phyloP scores from a whole-genome alignment of 2,797 vertebrate genomes.

The Pempheris klunzingeri region DNA sequence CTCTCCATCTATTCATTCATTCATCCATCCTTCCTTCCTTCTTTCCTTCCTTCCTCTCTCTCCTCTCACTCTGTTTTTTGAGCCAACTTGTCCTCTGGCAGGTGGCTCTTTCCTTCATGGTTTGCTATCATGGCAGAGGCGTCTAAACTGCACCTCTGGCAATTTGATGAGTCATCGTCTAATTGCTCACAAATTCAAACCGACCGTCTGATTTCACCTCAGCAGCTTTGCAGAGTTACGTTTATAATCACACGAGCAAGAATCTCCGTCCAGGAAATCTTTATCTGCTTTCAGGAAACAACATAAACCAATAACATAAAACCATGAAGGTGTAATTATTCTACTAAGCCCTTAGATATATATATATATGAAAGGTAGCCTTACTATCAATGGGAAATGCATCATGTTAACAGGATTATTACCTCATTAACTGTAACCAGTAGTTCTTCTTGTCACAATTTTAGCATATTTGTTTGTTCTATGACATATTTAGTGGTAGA shows the following conservation, averaged over 20 bases:
- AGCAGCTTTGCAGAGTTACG: not conserved
- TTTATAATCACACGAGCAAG: slow-evolving; percentile 13
- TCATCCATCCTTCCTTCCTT: slow-evolving; percentile 53
- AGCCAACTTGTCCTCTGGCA: slow-evolving; percentile 52
- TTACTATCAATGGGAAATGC: not conserved
- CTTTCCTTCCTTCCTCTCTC: slow-evolving; percentile 17
- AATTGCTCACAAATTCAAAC: slow-evolving; percentile 53
- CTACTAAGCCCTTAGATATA: not conserved
- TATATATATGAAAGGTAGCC: not conserved
- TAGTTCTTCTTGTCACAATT: not conserved
- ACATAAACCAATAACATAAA: not conserved
- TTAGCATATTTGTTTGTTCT: not conserved
- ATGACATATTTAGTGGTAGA: not conserved
- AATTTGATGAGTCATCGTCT: slow-evolving; percentile 59
- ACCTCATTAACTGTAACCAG: not conserved
- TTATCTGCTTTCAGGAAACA: slow-evolving; percentile 20
- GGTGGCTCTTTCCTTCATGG: slow-evolving; percentile 50
- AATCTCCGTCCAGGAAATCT: slow-evolving; percentile 34
- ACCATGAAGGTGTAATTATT: not conserved
- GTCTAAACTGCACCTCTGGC: slow-evolving; percentile 53
- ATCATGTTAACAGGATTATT: slow-evolving; percentile 1
- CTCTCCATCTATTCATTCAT: slow-evolving; percentile 51
- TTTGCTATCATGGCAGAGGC: slow-evolving; percentile 29
- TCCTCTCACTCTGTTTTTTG: slow-evolving; percentile 9
- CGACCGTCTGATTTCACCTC: slow-evolving; percentile 35